Evolutionary conservation across 2,888 invertebrate species (phyloP).

Genomic region (Hydroisotoma schaefferi): DNA sequence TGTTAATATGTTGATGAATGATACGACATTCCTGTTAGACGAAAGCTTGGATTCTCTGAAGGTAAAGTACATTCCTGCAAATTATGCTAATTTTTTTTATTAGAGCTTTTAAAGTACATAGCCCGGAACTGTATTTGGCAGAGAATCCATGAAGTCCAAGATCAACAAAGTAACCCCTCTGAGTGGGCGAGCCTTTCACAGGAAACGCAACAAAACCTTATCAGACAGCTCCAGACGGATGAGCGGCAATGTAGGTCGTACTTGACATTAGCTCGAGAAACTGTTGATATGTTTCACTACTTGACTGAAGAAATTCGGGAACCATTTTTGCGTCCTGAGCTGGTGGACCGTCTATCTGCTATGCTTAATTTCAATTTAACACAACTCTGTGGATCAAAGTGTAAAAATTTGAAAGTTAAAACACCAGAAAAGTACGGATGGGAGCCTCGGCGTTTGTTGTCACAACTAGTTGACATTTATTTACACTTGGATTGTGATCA

Average conservation of each 20-base stretch:
- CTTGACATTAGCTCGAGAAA: slow-evolving; percentile 86
- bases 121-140: slow-evolving; percentile 37
- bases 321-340: slow-evolving; percentile 88
- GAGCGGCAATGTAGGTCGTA: slow-evolving; percentile 86
- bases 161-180: slow-evolving; percentile 66
- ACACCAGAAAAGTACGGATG: slow-evolving; percentile 94
- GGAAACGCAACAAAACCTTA: slow-evolving; percentile 69
- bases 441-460: slow-evolving; percentile 88
- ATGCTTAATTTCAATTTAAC: slow-evolving; percentile 98
- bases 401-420: slow-evolving; percentile 83
- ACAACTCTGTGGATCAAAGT: slow-evolving; percentile 93
- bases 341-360: slow-evolving; percentile 89
- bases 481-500: slow-evolving; percentile 88
- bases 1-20: slow-evolving; percentile 97
- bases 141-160: slow-evolving; percentile 72
- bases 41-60: slow-evolving; percentile 87
- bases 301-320: slow-evolving; percentile 90
- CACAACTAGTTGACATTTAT: slow-evolving; percentile 93
- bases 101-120: neutral
- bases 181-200: slow-evolving; percentile 65
- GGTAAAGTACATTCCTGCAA: slow-evolving; percentile 28
- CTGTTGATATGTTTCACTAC: slow-evolving; percentile 97
- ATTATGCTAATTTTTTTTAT: neutral
- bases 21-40: slow-evolving; percentile 93
- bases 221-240: slow-evolving; percentile 75